A percentile compares a stretch with the other conserved stretches of the same genome.
These are phyloP conservation scores for Thaleichthys pacificus DNA, from an alignment of 2,797 vertebrate genomes.

Conservation along the genomic window DNA sequence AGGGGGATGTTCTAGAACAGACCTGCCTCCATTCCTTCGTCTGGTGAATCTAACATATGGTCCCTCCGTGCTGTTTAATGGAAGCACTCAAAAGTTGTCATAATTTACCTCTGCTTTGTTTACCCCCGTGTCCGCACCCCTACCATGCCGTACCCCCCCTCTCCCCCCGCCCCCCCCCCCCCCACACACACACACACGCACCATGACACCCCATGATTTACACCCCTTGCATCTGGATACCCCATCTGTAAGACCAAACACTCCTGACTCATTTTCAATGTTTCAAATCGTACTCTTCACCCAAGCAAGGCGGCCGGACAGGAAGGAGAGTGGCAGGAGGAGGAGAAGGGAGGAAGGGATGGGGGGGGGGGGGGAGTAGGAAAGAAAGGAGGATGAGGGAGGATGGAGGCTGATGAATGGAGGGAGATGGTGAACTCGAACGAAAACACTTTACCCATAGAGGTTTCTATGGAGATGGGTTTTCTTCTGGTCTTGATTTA, in stretches of 20 bases:
- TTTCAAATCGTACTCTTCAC: conserved; percentile 47
- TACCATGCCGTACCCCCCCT: neutral
- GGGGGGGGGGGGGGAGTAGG: neutral
- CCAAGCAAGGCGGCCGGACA: conserved; percentile 10
- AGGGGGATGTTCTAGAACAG: conserved; percentile 19
- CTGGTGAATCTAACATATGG: conserved; percentile 22
- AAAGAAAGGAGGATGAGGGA: no score
- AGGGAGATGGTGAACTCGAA: no score
- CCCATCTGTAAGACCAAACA: conserved; percentile 66
- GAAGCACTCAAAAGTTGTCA: conserved; percentile 52
- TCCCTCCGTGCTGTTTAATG: conserved; percentile 57
- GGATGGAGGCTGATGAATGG: no score
- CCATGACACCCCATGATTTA: conserved; percentile 54
- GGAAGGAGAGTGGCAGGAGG: neutral
- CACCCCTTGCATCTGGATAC: conserved; percentile 67
- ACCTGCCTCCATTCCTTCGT: conserved; percentile 9
- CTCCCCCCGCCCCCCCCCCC: neutral
- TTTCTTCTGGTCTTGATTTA: conserved; percentile 66
- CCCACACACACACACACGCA: conserved; percentile 41
- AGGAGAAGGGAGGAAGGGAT: neutral
- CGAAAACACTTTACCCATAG: neutral
- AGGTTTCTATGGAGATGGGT: conserved; percentile 46
- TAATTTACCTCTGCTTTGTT: conserved; percentile 43
- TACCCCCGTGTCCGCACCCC: conserved; percentile 8
- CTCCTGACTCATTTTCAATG: conserved; percentile 61